Evolutionary conservation across 2,797 vertebrate genomes (phyloP), one percentile per base, ranked within the genome.

Genomic region (Luscinia megarhynchos): DNA sequence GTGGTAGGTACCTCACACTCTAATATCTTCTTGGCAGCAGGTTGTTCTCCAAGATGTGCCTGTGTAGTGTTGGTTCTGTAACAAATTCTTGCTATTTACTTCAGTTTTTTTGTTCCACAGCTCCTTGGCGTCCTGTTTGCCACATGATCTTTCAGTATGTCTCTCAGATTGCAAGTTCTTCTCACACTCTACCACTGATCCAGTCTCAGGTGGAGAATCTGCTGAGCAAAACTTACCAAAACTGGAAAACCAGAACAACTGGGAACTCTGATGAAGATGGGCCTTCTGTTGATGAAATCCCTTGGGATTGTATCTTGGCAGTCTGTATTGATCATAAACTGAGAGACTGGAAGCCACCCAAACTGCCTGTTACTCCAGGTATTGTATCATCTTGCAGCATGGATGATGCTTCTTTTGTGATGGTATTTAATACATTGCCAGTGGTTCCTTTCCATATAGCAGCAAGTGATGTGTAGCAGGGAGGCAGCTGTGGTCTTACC

Each of bases 281-380:
- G 54, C 98, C 98, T 13, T 96, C 97, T 4, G 98, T 98, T n/a
- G 69, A 96, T 6, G 97, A 97, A 51, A 97, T 99, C 68, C 99
- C 99, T 2, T 99, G 99, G 99, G 98, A 99, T 11, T 98, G 98
- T 11, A 84, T 99, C 41, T 92, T 99, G 43, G 85, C 97, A 64
- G 96, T 99, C 34, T 99, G 99, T 75, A 98, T 99, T 38, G 98
- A 99, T 96, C 99, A 99, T 97, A 99, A 98, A 81, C 97, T 99
- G 90, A 98, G 98, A 87, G 99, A 99, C 97, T 99, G 99, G 99
- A 97, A 94, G 27, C 95, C 98, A 15, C 97, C 98, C 6, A 97
- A 93, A 55, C 89, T 97, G 11, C 97, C 98, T 4, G 15, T 98
- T 84, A 93, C 92, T 58, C 80, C 98, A 97, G 99, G 99, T 99